Evolutionary conservation across 2,888 invertebrate species (phyloP).

Genomic region (Automeris io): DNA sequence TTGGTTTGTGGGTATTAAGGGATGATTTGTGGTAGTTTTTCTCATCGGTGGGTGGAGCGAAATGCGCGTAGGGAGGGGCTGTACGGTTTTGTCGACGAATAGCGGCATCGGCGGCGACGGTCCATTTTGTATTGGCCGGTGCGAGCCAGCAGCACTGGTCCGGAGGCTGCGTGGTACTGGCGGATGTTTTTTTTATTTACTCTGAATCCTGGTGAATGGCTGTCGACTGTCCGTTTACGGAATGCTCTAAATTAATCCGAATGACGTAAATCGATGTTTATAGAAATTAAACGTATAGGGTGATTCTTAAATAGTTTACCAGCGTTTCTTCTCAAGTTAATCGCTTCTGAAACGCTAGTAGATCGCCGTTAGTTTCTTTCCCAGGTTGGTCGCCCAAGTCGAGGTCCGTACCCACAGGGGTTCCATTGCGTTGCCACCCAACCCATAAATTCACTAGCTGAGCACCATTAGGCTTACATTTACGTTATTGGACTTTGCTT

Average conservation of each 20-base stretch:
- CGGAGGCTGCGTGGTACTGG: conserved; percentile 63
- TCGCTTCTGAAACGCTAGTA: too few relatives aligned
- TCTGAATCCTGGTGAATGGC: conserved; percentile 49
- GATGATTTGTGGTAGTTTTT: conserved; percentile 51
- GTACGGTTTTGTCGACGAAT: conserved; percentile 46
- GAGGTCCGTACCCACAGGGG: too few relatives aligned
- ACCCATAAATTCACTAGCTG: too few relatives aligned
- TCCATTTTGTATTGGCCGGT: conserved; percentile 53
- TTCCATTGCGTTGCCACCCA: too few relatives aligned
- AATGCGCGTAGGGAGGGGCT: conserved; percentile 68
- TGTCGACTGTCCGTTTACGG: conserved; percentile 45
- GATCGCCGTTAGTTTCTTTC: too few relatives aligned
- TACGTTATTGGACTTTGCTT: too few relatives aligned
- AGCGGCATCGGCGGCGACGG: conserved; percentile 17
- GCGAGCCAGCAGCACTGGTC: conserved; percentile 72
- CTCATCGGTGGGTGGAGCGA: conserved; percentile 65
- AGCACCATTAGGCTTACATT: too few relatives aligned
- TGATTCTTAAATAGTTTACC: too few relatives aligned
- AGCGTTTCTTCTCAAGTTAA: too few relatives aligned
- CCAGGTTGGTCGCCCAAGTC: too few relatives aligned
- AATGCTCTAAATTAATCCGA: conserved; percentile 58
- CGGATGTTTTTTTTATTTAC: conserved; percentile 61
- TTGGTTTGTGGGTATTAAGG: conserved; percentile 45
- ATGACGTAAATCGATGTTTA: conserved; percentile 65
- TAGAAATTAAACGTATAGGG: too few relatives aligned